phyloP scores from a whole-genome alignment of 2,888 invertebrate genomes.

The Acleris sparsana region DNA sequence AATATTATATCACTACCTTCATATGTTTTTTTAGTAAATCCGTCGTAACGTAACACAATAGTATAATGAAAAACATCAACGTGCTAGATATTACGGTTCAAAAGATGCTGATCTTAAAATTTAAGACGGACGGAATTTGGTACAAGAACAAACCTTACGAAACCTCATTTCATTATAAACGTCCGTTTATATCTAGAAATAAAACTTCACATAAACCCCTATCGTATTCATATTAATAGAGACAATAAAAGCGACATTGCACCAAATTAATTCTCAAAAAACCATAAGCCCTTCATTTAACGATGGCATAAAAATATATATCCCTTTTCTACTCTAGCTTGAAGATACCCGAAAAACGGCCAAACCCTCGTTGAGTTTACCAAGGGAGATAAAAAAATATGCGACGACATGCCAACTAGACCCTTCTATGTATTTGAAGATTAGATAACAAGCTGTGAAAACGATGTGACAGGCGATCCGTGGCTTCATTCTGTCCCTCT shows the following conservation, averaged over 20 bases:
- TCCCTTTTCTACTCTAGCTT: constrained; percentile 48
- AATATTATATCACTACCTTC: too few relatives aligned
- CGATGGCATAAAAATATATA: constrained; percentile 46
- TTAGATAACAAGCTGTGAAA: constrained; percentile 51
- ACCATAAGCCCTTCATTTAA: constrained; percentile 28
- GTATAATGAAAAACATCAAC: too few relatives aligned
- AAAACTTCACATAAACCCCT: constrained; percentile 8
- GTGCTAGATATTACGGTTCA: too few relatives aligned
- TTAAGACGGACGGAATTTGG: too few relatives aligned
- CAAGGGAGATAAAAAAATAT: constrained; percentile 65
- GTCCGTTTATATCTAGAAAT: background rate
- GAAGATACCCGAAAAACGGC: constrained; percentile 59
- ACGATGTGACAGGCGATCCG: constrained; percentile 36
- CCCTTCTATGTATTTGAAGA: constrained; percentile 52
- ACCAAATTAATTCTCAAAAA: constrained; percentile 32
- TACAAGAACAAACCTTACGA: too few relatives aligned
- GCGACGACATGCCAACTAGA: constrained; percentile 54
- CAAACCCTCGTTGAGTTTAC: constrained; percentile 51
- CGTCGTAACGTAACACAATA: too few relatives aligned
- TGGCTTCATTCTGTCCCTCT: constrained; percentile 17
- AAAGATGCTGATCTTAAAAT: too few relatives aligned
- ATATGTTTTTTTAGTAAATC: too few relatives aligned
- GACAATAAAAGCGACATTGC: constrained; percentile 24
- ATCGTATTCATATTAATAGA: constrained; percentile 25
- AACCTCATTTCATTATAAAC: background rate